phyloP scores from a whole-genome alignment of 2,888 invertebrate species.

The Orthonychiurus folsomi region DNA sequence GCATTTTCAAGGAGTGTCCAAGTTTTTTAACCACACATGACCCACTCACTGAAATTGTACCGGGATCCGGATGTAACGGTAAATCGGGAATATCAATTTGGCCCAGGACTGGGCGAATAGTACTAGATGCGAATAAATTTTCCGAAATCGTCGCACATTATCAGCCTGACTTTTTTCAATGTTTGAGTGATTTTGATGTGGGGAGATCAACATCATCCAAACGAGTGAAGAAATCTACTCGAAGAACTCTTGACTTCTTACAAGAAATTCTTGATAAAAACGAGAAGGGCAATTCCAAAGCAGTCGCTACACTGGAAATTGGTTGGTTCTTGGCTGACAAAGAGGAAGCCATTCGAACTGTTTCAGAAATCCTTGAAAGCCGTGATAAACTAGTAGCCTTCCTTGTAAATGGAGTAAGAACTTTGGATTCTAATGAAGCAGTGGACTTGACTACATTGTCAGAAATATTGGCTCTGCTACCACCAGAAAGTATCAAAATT shows the following conservation, averaged over 20 bases:
- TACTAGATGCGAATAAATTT: conserved; percentile 51
- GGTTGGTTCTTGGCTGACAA: conserved; percentile 59
- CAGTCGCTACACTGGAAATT: conserved; percentile 53
- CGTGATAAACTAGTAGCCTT: conserved; percentile 57
- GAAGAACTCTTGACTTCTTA: conserved; percentile 25
- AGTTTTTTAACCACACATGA: conserved; percentile 58
- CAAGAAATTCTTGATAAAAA: neutral
- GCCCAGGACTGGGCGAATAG: conserved; percentile 65
- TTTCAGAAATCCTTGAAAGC: conserved; percentile 46
- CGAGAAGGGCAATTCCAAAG: neutral
- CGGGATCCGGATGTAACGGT: conserved; percentile 66
- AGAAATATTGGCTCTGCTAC: conserved; percentile 47
- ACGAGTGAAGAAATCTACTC: conserved; percentile 27
- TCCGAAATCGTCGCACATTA: conserved; percentile 17
- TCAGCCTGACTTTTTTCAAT: conserved; percentile 26
- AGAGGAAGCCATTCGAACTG: conserved; percentile 55
- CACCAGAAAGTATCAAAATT: conserved; percentile 59
- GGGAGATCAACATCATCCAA: conserved; percentile 20
- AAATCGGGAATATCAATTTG: conserved; percentile 64
- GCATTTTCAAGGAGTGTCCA: conserved; percentile 46
- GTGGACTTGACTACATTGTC: conserved; percentile 40
- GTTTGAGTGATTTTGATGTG: conserved; percentile 36
- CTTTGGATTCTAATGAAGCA: conserved; percentile 49
- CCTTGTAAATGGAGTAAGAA: conserved; percentile 61
- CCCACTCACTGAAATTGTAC: conserved; percentile 56